Conservation (phyloP, 2,888 invertebrate species). For the Uloborus plumipes region DNA sequence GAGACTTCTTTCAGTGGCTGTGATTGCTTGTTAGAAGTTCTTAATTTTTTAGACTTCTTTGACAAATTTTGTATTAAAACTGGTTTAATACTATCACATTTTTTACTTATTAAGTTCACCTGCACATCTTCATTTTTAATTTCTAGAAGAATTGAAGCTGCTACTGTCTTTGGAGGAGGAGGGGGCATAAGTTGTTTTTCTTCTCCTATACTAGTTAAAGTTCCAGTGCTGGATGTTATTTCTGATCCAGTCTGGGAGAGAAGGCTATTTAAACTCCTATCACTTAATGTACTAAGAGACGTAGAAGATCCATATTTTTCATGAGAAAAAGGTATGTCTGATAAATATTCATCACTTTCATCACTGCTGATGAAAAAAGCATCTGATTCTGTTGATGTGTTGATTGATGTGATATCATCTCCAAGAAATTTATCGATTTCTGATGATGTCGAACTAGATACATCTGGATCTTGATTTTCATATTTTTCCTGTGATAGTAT, state of each 20-base stretch:
- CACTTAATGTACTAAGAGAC: conserved; percentile 63
- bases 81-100: neutral
- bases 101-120: neutral
- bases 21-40: conserved; percentile 9
- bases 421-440: conserved; percentile 9
- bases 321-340: conserved; percentile 20
- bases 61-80: too few species aligned
- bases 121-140: neutral
- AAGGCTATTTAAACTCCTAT: conserved; percentile 66
- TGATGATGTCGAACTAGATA: conserved; percentile 24
- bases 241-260: conserved; percentile 66
- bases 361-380: conserved; percentile 52
- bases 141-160: conserved; percentile 3
- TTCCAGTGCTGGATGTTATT: conserved; percentile 61
- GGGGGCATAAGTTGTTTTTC: conserved; percentile 66
- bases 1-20: neutral
- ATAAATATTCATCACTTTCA: conserved; percentile 52
- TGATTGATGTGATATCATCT: conserved; percentile 29
- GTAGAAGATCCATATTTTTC: conserved; percentile 48
- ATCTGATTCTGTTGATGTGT: conserved; percentile 37
- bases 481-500: too few species aligned
- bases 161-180: conserved; percentile 66
- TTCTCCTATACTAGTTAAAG: conserved; percentile 58
- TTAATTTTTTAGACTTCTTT: neutral
- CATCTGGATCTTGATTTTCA: conserved; percentile 12